A percentile compares a stretch with the other conserved stretches of the same genome.
These are phyloP conservation scores for Sabatieria punctata DNA, from an alignment of 2,888 invertebrate genomes.

Conservation along the genomic window DNA sequence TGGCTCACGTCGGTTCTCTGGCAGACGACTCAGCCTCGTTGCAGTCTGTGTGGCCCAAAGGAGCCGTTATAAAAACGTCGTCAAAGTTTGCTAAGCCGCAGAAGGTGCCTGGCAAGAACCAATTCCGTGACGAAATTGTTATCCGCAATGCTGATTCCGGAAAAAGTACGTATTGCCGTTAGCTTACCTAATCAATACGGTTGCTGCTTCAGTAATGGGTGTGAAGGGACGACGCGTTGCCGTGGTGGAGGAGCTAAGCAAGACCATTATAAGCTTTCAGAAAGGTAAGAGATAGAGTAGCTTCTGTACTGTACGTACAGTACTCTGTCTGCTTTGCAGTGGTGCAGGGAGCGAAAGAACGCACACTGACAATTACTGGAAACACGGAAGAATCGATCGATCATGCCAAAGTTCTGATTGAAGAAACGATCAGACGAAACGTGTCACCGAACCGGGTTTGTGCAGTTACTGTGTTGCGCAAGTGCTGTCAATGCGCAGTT, in stretches of 20 bases:
- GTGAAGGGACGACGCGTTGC: conserved; percentile 94
- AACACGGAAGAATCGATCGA: conserved; percentile 78
- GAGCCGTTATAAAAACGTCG: conserved; percentile 67
- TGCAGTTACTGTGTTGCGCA: background rate
- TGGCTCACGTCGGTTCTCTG: too few relatives aligned
- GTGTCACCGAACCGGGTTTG: conserved; percentile 56
- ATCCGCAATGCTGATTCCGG: conserved; percentile 87
- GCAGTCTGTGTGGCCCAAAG: conserved; percentile 32
- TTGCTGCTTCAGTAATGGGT: conserved; percentile 64
- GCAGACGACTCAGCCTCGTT: too few relatives aligned
- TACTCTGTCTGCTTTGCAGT: conserved; percentile 46
- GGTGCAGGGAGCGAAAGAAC: conserved; percentile 77
- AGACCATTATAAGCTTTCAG: conserved; percentile 96
- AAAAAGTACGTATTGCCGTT: conserved; percentile 51
- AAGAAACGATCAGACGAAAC: conserved; percentile 83
- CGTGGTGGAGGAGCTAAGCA: conserved; percentile 95
- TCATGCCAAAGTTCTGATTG: conserved; percentile 77
- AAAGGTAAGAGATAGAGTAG: conserved; percentile 51
- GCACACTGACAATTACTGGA: conserved; percentile 84
- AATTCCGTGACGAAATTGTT: conserved; percentile 82
- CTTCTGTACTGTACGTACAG: background rate
- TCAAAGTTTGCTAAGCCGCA: conserved; percentile 11
- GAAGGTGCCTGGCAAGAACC: conserved; percentile 66
- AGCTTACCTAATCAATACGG: background rate
- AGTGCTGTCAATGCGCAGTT: background rate